Conservation (phyloP, 2,113 vertebrate species). For the Electrona antarctica region DNA sequence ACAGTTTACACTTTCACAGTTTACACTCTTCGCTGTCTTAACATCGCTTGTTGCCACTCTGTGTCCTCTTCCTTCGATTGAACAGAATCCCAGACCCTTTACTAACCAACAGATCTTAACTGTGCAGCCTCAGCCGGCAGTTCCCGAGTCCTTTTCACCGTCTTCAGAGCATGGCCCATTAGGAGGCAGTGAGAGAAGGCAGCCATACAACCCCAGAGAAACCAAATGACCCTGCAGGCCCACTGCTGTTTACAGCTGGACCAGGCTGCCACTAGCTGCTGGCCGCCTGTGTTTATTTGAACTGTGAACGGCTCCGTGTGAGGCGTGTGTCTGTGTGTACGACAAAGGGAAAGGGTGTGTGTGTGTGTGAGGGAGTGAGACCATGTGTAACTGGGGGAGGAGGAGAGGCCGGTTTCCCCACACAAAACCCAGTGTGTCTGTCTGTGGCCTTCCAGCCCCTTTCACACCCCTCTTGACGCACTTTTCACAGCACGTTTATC, state of each 20-base stretch:
- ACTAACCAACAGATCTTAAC: no score
- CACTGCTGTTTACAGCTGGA: slow-evolving; percentile 58
- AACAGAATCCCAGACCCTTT: no score
- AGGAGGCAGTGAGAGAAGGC: slow-evolving; percentile 58
- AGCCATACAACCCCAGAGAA: slow-evolving; percentile 42
- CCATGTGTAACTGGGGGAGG: slow-evolving; percentile 23
- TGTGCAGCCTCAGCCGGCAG: no score
- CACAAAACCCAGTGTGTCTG: slow-evolving; percentile 67
- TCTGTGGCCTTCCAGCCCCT: slow-evolving; percentile 40
- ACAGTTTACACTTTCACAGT: background rate
- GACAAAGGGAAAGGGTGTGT: slow-evolving; percentile 47
- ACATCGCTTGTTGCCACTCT: background rate
- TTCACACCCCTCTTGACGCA: slow-evolving; percentile 68
- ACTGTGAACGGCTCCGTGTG: slow-evolving; percentile 68
- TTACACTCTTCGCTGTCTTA: background rate
- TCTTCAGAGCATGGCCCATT: slow-evolving; percentile 60
- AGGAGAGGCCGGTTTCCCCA: slow-evolving; percentile 38
- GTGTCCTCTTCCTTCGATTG: background rate
- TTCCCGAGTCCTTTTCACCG: background rate
- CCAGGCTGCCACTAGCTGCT: slow-evolving; percentile 31
- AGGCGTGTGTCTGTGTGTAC: slow-evolving; percentile 48
- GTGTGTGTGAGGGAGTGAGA: slow-evolving; percentile 30
- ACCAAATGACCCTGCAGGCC: slow-evolving; percentile 49
- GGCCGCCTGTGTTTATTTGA: slow-evolving; percentile 75
- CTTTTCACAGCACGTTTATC: slow-evolving; percentile 70